Percentiles rank a stretch among this genome's conserved stretches.
phyloP scores from a whole-genome alignment of 2,888 invertebrate genomes.

The Colostygia pectinataria region DNA sequence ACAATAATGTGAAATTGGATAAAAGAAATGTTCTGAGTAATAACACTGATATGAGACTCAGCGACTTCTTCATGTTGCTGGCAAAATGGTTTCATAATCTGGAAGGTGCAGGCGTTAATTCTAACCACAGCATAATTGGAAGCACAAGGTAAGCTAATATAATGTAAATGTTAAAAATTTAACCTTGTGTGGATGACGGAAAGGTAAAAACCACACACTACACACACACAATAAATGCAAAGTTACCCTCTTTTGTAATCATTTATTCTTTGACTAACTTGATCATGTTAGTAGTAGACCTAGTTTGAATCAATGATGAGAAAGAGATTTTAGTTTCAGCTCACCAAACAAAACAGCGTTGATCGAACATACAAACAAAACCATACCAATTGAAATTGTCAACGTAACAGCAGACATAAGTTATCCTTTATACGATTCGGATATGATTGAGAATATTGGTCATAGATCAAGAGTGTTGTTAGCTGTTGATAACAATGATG shows the following conservation, averaged over 20 bases:
- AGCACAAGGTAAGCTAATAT: constrained; percentile 22
- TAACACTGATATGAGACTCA: constrained; percentile 29
- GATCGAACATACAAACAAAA: too few species aligned
- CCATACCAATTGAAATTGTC: neutral
- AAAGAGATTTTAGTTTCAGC: constrained; percentile 31
- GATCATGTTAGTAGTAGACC: too few species aligned
- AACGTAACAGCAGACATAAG: constrained; percentile 19
- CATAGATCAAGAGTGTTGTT: constrained; percentile 60
- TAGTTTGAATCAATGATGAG: too few species aligned
- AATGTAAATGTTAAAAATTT: too few species aligned
- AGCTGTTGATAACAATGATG: constrained; percentile 41
- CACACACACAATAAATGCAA: too few species aligned
- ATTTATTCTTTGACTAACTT: too few species aligned
- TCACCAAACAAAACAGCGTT: constrained; percentile 4
- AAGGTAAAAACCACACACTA: neutral
- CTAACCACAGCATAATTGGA: neutral
- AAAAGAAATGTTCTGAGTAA: neutral
- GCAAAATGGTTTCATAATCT: constrained; percentile 54
- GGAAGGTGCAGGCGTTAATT: constrained; percentile 30
- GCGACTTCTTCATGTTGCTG: constrained; percentile 49
- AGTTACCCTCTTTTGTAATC: too few species aligned
- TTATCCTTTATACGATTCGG: constrained; percentile 49
- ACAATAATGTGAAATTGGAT: neutral
- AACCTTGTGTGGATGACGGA: too few species aligned
- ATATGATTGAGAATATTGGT: constrained; percentile 57